A percentile compares a stretch with the other conserved stretches of the same genome.
These are phyloP conservation scores for Lordiphosa stackelbergi DNA, from an alignment of 1,140 invertebrate genomes.

Conservation along the genomic window DNA sequence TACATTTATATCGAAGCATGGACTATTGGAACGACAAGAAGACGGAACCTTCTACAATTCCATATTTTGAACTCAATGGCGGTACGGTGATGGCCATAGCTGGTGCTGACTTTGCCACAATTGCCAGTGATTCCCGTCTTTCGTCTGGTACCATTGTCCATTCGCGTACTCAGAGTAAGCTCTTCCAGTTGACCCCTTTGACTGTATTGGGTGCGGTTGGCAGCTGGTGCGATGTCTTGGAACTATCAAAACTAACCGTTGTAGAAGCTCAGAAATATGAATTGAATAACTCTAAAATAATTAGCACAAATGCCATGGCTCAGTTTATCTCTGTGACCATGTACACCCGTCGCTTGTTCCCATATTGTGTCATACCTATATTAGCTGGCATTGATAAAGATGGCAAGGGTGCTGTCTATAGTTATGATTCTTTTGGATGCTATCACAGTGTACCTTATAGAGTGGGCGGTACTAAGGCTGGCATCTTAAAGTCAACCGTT, in stretches of 20 bases:
- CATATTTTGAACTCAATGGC: not conserved
- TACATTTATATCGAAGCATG: too few species aligned
- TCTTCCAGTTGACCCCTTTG: conserved; percentile 86
- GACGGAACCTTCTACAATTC: not conserved
- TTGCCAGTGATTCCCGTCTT: conserved; percentile 94
- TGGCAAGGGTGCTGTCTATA: conserved; percentile 95
- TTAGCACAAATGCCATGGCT: conserved; percentile 93
- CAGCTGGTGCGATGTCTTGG: conserved; percentile 97
- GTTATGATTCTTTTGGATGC: conserved; percentile 98
- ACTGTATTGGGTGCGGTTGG: conserved; percentile 94
- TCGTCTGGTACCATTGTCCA: conserved; percentile 93
- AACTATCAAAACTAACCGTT: conserved; percentile 89
- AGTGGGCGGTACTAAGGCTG: conserved; percentile 89
- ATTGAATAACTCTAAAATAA: conserved; percentile 95
- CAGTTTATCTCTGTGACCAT: conserved; percentile 97
- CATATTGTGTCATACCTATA: conserved; percentile 97
- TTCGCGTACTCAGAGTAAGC: conserved; percentile 90
- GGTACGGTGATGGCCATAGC: conserved; percentile 95
- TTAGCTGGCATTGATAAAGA: conserved; percentile 92
- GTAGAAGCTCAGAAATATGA: conserved; percentile 94
- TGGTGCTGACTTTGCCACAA: conserved; percentile 91
- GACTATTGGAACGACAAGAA: too few species aligned
- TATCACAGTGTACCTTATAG: conserved; percentile 88
- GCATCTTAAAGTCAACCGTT: conserved; percentile 88
- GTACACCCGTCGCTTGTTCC: conserved; percentile 98